Evolutionary conservation across 1,140 invertebrate species (phyloP), one percentile per base, ranked within the genome.

Genomic region (Cydia amplana): DNA sequence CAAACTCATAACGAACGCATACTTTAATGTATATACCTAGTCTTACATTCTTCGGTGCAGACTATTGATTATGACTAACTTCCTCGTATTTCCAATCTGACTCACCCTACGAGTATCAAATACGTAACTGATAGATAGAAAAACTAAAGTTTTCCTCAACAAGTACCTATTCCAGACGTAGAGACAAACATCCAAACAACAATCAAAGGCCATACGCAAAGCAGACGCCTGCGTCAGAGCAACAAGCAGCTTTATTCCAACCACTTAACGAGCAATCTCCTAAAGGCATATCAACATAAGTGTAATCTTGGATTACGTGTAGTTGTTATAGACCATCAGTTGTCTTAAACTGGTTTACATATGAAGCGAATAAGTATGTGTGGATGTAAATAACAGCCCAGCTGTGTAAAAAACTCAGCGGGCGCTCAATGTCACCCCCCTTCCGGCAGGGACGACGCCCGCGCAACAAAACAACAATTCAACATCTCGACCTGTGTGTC

Each of bases 371-470:
- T 55, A 7, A 55, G 51, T 55, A 18, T 20, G 51, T 16, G n/a
- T 5, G n/a, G n/a, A n/a, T 55, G 51, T 7, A 55, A 55, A 55
- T 55, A 55, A 18, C 51, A 55, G 7, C n/a, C 51, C 51, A 55
- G 46, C 82, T 78, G 78, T 84, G 80, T 82, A 84, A 84, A 28
- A 86, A 87, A 88, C 78, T 77, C 77, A 83, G 87, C 87, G 87
- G 89, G 89, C 89, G 85, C 72, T 76, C 87, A 91, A 91, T 87
- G 89, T 91, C 87, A 90, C 86, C 86, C 85, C 76, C 84, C 83
- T 85, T 87, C 85, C 83, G 85, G 80, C 79, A 83, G 83, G 84
- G 85, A 84, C 86, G 75, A 74, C 79, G 83, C 73, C 82, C 77
- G 82, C 80, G 79, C 65, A 70, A 40, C 65, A 43, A 70, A 70